phyloP scores from a whole-genome alignment of 2,113 vertebrate species.

The Budorcas taxicolor region DNA sequence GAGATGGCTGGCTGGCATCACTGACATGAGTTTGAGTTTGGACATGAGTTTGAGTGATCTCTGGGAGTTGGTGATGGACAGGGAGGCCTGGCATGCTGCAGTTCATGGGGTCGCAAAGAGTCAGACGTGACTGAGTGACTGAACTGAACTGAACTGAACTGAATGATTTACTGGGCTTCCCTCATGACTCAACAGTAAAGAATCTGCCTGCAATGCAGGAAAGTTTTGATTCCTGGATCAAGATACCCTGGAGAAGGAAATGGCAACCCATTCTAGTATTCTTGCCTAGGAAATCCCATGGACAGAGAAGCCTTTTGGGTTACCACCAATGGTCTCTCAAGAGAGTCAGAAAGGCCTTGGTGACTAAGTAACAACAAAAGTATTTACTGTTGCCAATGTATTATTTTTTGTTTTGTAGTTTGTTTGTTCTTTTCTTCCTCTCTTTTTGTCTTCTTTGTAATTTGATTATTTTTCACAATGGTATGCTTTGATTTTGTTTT shows the following conservation, averaged over 20 bases:
- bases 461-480: not conserved
- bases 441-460: not conserved
- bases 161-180: not conserved
- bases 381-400: not conserved
- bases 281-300: not conserved
- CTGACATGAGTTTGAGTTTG: no score
- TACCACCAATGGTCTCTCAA: not conserved
- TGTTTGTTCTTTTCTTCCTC: not conserved
- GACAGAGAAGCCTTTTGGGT: not conserved
- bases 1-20: no score
- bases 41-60: no score
- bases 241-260: not conserved
- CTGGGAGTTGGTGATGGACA: no score
- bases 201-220: not conserved
- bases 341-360: not conserved
- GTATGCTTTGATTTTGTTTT: not conserved
- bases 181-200: not conserved
- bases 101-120: no score
- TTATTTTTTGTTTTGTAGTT: not conserved
- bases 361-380: not conserved
- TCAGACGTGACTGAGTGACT: accelerated
- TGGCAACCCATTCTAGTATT: not conserved
- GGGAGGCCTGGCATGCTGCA: no score
- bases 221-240: not conserved
- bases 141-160: no score